Evolutionary conservation across 2,888 invertebrate genomes (phyloP).

Genomic region (Acleris holmiana): DNA sequence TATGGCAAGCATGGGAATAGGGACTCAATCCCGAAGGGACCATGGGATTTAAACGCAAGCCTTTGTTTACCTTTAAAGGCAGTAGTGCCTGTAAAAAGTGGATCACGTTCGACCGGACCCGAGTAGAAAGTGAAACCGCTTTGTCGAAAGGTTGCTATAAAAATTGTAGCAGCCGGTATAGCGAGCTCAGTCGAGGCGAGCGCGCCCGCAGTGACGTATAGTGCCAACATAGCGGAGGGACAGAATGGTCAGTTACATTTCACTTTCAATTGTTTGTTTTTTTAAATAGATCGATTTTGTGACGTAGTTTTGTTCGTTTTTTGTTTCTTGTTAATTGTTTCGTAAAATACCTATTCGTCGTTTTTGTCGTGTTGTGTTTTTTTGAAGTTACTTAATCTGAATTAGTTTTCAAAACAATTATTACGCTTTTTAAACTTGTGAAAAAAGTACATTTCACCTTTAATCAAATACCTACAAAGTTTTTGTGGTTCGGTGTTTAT

Average conservation of each 20-base stretch:
- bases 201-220: constrained; percentile 54
- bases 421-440: no score
- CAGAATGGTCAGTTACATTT: constrained; percentile 73
- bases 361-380: neutral
- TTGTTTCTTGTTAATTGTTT: constrained; percentile 35
- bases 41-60: constrained; percentile 45
- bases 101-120: constrained; percentile 69
- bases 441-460: neutral
- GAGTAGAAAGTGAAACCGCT: constrained; percentile 81
- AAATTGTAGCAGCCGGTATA: constrained; percentile 67
- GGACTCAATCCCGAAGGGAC: constrained; percentile 30
- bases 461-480: neutral
- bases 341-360: constrained; percentile 2
- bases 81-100: constrained; percentile 68
- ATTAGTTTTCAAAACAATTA: neutral
- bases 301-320: constrained; percentile 39
- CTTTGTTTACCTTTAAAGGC: constrained; percentile 70
- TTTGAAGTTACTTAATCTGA: neutral
- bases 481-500: no score
- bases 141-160: constrained; percentile 72
- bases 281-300: constrained; percentile 45
- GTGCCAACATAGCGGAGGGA: constrained; percentile 49
- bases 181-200: constrained; percentile 71
- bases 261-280: constrained; percentile 64
- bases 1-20: constrained; percentile 30